Base-by-base conservation (phyloP, 2,888 invertebrate genomes). In the Phaonia tiefii region DNA sequence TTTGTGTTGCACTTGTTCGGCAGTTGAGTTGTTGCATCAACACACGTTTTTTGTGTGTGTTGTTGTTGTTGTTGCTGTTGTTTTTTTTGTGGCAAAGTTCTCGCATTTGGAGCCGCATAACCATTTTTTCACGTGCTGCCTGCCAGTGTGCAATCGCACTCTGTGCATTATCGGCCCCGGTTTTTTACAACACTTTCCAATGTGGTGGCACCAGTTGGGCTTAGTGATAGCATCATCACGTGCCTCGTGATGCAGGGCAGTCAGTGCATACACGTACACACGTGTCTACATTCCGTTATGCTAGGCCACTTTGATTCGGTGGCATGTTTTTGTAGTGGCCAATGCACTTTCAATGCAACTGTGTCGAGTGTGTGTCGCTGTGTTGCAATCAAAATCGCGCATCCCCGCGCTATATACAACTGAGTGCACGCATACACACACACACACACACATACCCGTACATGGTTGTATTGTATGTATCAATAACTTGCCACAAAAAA, bases 91-190 rank as follows among this genome's bases (percentile, higher is more conserved):
- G n/a, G n/a, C 49, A 13, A 15, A 15, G 15, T 15, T 1, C 15
- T 17, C n/a, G 17, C 49, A 15, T 44, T 78, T 81, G 78, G 78
- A 75, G 81, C 81, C 75, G 72, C 75, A 75, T 72, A 81, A 25
- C 31, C 75, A 81, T 81, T 81, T 78, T 81, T 81, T 81, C 81
- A 81, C 81, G 81, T 81, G 81, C 63, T 75, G 75, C 81, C 31
- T 31, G 4, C 31, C 31, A n/a, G n/a, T n/a, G n/a, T 31, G 31
- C 31, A 31, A 31, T 31, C 31, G 31, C 31, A 31, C 31, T 31
- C 31, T 5, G 31, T 31, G 31, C 31, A 31, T 31, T 8, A 31
- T 31, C 31, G 31, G 31, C 31, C 31, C 67, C 31, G 31, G 31
- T 31, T 31, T 31, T 31, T 31, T 31, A 31, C 31, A 31, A 31